Conservation (phyloP, 1,140 invertebrate genomes). For the Neoseiulus cucumeris region DNA sequence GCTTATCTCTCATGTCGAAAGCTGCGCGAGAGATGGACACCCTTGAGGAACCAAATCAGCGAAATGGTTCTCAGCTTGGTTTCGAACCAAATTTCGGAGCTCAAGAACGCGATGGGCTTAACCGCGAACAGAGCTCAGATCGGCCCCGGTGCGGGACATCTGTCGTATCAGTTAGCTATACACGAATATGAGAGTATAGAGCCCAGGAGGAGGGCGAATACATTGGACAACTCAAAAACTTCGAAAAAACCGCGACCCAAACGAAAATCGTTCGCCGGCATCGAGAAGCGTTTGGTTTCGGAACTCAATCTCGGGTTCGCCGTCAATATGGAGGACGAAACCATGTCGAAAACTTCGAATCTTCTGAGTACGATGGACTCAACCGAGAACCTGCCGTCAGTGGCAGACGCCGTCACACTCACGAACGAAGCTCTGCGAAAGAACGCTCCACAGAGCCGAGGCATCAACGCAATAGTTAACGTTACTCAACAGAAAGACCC, state of each 20-base stretch:
- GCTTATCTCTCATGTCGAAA: background rate
- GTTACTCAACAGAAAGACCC: conserved; percentile 63
- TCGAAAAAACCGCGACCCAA: background rate
- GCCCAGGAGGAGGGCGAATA: background rate
- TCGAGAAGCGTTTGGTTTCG: background rate
- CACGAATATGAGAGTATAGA: background rate
- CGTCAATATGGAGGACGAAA: background rate
- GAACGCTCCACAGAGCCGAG: background rate
- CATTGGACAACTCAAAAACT: background rate
- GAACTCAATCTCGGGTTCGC: background rate
- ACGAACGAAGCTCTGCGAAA: background rate
- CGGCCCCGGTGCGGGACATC: background rate
- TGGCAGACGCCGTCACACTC: background rate
- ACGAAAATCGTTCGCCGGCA: background rate
- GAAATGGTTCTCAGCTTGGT: background rate
- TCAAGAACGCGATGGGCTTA: background rate
- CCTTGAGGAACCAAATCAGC: background rate
- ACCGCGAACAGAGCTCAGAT: background rate
- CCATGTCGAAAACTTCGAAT: background rate
- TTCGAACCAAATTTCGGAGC: background rate
- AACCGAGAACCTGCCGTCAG: background rate
- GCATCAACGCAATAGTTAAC: conserved; percentile 38
- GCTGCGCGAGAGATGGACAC: background rate
- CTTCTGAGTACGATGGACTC: background rate
- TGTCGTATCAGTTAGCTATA: background rate